Conservation (phyloP, 2,113 vertebrate genomes). For the Monopterus albus region DNA sequence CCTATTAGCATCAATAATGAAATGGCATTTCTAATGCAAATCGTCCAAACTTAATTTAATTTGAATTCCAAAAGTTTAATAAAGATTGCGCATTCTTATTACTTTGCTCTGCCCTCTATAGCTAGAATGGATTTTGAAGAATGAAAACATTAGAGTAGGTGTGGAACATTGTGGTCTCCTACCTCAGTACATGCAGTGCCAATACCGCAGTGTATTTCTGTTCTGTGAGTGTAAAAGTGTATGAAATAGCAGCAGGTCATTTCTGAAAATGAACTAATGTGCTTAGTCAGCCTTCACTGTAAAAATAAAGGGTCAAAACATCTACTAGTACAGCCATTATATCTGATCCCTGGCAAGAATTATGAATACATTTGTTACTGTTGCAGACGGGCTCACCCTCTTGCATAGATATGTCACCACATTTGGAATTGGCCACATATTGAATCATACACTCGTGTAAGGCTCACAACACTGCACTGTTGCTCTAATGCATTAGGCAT, state of each 20-base stretch:
- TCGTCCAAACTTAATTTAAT: conserved; percentile 19
- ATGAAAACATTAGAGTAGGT: neutral
- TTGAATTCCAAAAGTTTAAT: conserved; percentile 41
- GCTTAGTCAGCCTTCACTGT: conserved; percentile 14
- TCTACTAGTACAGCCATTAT: conserved; percentile 3
- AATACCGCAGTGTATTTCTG: neutral
- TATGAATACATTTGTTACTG: conserved; percentile 23
- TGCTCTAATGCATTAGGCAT: conserved; percentile 18
- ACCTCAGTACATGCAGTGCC: neutral
- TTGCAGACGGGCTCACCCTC: conserved; percentile 35
- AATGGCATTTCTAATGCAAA: neutral
- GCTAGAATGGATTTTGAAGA: neutral
- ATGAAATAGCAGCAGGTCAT: conserved; percentile 2
- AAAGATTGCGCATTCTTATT: conserved; percentile 14
- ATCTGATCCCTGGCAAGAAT: conserved; percentile 16
- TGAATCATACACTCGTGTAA: conserved; percentile 23
- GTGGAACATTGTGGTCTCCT: neutral
- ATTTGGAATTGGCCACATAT: conserved; percentile 34
- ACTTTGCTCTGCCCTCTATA: neutral
- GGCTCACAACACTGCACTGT: neutral
- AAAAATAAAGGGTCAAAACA: conserved; percentile 23
- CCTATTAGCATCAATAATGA: conserved; percentile 25
- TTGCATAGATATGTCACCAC: conserved; percentile 29
- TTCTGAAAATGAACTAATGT: conserved; percentile 28
- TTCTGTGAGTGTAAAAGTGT: neutral